phyloP scores from a whole-genome alignment of 2,888 invertebrate genomes.

The Epirrhoe alternata region DNA sequence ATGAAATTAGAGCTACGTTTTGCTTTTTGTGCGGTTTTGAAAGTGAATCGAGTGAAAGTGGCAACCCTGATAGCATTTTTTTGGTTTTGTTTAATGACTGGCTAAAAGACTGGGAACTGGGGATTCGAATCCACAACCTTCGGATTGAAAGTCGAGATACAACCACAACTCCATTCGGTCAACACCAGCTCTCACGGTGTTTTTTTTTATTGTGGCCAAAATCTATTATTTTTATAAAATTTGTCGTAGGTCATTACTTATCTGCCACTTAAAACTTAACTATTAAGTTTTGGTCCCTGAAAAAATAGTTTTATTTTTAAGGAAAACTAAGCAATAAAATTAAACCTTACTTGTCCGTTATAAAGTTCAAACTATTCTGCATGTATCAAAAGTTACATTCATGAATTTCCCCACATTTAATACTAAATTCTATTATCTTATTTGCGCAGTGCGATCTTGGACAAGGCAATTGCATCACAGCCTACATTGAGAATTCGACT shows the following conservation, averaged over 20 bases:
- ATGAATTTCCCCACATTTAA: slow-evolving; percentile 37
- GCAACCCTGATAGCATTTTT: background rate
- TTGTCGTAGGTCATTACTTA: no score
- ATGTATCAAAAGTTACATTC: slow-evolving; percentile 22
- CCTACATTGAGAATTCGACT: slow-evolving; percentile 29
- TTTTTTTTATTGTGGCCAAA: no score
- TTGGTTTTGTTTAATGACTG: background rate
- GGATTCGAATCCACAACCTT: no score
- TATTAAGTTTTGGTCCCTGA: no score
- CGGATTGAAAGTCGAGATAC: no score
- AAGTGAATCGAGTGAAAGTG: background rate
- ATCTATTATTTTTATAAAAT: no score
- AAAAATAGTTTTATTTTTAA: no score
- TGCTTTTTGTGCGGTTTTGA: slow-evolving; percentile 1
- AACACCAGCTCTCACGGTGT: no score
- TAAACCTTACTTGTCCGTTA: background rate
- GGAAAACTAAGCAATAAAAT: no score
- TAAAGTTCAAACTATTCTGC: slow-evolving; percentile 6
- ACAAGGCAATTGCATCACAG: slow-evolving; percentile 39
- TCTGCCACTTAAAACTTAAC: no score
- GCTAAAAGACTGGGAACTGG: background rate
- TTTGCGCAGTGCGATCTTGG: slow-evolving; percentile 50
- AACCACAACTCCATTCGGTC: no score
- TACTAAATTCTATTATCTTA: slow-evolving; percentile 56
- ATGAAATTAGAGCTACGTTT: slow-evolving; percentile 2